These are phyloP conservation scores for Spinibarbus caldwelli DNA, from an alignment of 2,797 vertebrate species.

Conservation along the genomic window DNA sequence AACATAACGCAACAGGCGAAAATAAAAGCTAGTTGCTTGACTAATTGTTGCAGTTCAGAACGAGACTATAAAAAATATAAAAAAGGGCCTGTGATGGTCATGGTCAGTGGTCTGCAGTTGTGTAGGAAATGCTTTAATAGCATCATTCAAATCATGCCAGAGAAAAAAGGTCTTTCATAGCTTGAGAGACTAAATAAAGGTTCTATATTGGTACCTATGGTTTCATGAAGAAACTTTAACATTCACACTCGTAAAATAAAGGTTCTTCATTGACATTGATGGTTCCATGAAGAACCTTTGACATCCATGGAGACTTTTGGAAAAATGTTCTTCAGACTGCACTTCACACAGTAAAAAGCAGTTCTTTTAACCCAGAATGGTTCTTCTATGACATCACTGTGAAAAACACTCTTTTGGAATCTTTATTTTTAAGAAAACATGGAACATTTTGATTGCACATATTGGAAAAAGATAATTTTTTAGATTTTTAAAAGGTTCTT, in stretches of 20 bases:
- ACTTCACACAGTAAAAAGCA: background rate
- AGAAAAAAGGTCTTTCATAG: background rate
- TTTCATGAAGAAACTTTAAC: background rate
- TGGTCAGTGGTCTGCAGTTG: constrained; percentile 21
- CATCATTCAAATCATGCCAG: background rate
- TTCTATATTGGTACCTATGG: background rate
- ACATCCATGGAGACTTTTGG: too few species aligned
- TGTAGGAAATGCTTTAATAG: background rate
- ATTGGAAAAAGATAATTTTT: background rate
- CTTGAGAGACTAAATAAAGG: background rate
- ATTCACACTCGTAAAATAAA: too few species aligned
- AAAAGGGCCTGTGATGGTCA: constrained; percentile 28
- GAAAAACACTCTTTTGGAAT: background rate
- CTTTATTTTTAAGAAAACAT: background rate
- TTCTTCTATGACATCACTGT: background rate
- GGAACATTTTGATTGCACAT: background rate
- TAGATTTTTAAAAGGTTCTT: too few species aligned
- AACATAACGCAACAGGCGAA: constrained; percentile 61
- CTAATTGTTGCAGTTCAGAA: constrained; percentile 63
- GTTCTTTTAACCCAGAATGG: background rate
- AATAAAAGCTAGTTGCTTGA: constrained; percentile 80
- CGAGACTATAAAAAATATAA: too few species aligned
- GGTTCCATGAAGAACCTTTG: too few species aligned
- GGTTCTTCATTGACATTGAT: too few species aligned
- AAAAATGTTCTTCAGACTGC: background rate